A percentile compares a stretch with the other conserved stretches of the same genome.
Evolutionary conservation across 2,797 vertebrate genomes (phyloP).

Genomic region (Siniperca scherzeri): DNA sequence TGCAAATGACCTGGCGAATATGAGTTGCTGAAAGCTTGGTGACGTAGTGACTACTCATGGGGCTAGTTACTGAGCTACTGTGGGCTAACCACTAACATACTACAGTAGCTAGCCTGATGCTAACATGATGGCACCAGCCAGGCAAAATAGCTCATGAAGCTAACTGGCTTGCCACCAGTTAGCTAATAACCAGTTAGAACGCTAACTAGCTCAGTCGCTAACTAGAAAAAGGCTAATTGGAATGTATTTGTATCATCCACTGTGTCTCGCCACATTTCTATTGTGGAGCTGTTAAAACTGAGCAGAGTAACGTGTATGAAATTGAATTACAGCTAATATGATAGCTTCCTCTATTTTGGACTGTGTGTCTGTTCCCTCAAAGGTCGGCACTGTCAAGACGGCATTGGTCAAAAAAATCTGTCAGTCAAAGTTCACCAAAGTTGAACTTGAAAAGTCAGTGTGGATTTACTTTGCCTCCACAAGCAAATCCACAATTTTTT

Average conservation of each 20-base stretch:
- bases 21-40: not conserved
- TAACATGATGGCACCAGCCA: not conserved
- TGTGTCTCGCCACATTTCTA: not conserved
- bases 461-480: conserved; percentile 8
- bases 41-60: not conserved
- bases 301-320: not conserved
- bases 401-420: conserved; percentile 24
- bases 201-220: not conserved
- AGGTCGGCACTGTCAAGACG: not conserved
- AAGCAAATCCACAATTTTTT: conserved; percentile 18
- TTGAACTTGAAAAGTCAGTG: conserved; percentile 39
- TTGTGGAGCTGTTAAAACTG: not conserved
- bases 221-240: not conserved
- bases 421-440: conserved; percentile 14
- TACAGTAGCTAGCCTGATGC: not conserved
- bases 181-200: not conserved
- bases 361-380: conserved; percentile 1
- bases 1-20: not conserved
- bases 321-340: not conserved
- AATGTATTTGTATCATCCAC: not conserved
- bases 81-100: not conserved
- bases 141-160: not conserved
- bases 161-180: not conserved
- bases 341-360: not conserved
- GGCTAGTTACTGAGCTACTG: not conserved